Base-by-base conservation (phyloP, 2,888 invertebrate species). In the Acleris laterana region DNA sequence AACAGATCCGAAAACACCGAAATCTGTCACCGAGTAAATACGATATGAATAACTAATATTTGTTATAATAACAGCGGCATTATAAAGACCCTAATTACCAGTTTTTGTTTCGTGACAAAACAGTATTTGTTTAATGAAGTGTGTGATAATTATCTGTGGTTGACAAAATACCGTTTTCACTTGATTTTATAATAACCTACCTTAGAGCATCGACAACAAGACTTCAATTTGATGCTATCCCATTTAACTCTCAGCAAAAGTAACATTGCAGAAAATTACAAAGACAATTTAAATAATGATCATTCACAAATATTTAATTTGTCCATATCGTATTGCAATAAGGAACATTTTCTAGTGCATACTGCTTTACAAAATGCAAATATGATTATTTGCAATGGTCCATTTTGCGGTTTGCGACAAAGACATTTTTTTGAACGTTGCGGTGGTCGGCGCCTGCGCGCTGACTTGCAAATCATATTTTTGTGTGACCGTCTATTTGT, bases 371-470 rank as follows among this genome's bases (percentile, higher is more conserved):
- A 2, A 17, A 17, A 48, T 2, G 57, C 38, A 51, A 50, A 25
- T n/a, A 4, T 6, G 3, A 38, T 62, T 51, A 46, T 62, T 57
- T 66, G 62, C 48, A 71, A 68, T 68, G 67, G 72, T 72, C 73
- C 72, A 73, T 65, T 72, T 77, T 83, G 84, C 86, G 87, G 87
- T 84, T 81, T 73, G 81, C 79, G 83, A 86, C 87, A 87, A 85
- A 85, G 85, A 76, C 70, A 70, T 72, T 77, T 81, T 80, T 82
- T 76, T 78, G 68, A 58, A 63, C 68, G 62, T 58, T 75, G 74
- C 72, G 76, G 78, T 77, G 75, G 79, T 69, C 74, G 74, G 74
- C 75, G 77, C 71, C 68, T 62, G 70, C 75, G 73, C 76, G 73
- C 80, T 85, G 87, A 86, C 84, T 86, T 86, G 86, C 84, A 78